These are phyloP conservation scores for Tragelaphus imberbis DNA, from an alignment of 2,113 vertebrate species.

Conservation along the genomic window DNA sequence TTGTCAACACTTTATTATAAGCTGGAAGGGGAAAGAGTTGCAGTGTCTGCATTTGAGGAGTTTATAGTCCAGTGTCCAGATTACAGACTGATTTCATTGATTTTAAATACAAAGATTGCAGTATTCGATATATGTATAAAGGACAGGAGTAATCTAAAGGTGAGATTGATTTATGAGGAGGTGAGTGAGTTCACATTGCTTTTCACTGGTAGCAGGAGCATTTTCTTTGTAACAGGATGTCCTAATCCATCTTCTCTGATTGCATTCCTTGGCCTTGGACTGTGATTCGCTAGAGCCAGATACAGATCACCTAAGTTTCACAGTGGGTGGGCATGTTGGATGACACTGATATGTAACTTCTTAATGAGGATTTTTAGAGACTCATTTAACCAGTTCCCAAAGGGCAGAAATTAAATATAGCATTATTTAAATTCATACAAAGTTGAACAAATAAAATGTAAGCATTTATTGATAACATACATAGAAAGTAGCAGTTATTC, in stretches of 20 bases:
- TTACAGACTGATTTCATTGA: neutral
- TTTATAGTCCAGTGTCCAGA: neutral
- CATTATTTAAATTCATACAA: neutral
- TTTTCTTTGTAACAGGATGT: neutral
- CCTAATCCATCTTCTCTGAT: neutral
- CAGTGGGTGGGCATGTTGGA: neutral
- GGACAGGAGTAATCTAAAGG: neutral
- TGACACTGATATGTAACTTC: neutral
- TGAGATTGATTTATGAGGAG: neutral
- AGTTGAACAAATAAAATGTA: slow-evolving; percentile 17
- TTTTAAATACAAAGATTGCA: neutral
- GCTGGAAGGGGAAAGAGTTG: neutral
- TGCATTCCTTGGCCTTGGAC: neutral
- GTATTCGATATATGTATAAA: neutral
- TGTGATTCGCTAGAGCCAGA: neutral
- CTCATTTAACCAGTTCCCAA: neutral
- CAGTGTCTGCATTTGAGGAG: neutral
- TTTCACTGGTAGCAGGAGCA: neutral
- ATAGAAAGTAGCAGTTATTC: neutral
- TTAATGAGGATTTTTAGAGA: neutral
- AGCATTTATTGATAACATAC: neutral
- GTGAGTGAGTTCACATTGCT: neutral
- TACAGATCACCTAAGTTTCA: neutral
- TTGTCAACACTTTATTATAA: neutral
- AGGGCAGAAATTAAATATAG: neutral